Evolutionary conservation across 2,888 invertebrate genomes (phyloP).

Genomic region (Oxycera nigricornis): DNA sequence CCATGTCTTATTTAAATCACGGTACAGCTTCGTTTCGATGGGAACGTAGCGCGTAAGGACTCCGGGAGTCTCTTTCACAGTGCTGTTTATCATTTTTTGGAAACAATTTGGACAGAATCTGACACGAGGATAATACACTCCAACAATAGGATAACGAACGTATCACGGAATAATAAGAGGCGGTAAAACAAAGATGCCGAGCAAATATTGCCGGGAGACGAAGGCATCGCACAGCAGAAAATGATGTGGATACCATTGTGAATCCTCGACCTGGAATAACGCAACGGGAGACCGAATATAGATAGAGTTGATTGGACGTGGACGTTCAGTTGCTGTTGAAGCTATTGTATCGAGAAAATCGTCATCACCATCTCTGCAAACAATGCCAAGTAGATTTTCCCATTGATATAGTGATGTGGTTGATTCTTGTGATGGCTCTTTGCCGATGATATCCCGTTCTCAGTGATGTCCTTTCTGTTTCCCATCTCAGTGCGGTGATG

Average conservation of each 20-base stretch:
- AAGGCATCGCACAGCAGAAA: neutral
- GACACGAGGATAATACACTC: conserved; percentile 7
- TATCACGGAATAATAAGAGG: neutral
- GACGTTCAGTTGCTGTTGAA: neutral
- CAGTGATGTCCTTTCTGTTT: neutral
- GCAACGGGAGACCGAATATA: neutral
- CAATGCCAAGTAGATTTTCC: neutral
- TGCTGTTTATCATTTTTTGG: conserved; percentile 1
- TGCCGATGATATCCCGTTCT: conserved; percentile 9
- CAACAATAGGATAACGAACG: conserved; percentile 32
- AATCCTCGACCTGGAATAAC: neutral
- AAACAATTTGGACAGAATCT: conserved; percentile 12
- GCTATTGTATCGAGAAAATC: neutral
- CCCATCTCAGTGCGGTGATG: conserved; percentile 9
- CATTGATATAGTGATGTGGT: conserved; percentile 1
- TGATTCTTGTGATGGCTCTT: conserved; percentile 7
- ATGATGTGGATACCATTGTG: conserved; percentile 11
- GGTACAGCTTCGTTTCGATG: conserved; percentile 9
- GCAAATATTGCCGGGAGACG: neutral
- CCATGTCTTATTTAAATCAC: conserved; percentile 39
- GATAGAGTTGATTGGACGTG: neutral
- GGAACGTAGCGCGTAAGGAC: conserved; percentile 20
- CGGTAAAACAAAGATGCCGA: neutral
- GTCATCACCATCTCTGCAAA: neutral
- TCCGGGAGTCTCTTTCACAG: neutral